A percentile compares a stretch with the other conserved stretches of the same genome.
Conservation (phyloP, 53 echinoderm and acorn worm species). For the Holothuria scabra region DNA sequence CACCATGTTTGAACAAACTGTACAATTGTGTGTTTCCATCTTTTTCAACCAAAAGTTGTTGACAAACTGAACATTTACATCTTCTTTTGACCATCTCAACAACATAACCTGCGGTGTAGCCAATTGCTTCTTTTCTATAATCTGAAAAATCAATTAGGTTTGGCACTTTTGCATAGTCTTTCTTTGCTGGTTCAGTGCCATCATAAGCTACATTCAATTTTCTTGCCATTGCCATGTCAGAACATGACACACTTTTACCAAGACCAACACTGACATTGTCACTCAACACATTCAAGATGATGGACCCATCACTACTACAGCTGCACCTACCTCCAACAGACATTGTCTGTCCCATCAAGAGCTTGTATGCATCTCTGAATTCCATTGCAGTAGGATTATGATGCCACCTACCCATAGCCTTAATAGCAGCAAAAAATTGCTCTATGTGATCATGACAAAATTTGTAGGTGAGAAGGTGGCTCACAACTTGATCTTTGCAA, state of each 20-base stretch:
- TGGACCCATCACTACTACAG: background rate
- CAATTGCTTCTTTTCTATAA: slow-evolving; percentile 9
- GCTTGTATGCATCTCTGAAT: slow-evolving; percentile 49
- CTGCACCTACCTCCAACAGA: slow-evolving; percentile 37
- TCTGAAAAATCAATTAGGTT: slow-evolving; percentile 28
- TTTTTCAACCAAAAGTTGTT: background rate
- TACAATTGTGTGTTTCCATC: background rate
- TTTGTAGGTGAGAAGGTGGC: slow-evolving; percentile 61
- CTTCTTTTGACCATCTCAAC: slow-evolving; percentile 41
- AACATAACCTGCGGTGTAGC: slow-evolving; percentile 60
- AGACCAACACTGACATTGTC: background rate
- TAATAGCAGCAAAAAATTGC: slow-evolving; percentile 52
- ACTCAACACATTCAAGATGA: background rate
- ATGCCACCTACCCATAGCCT: slow-evolving; percentile 24
- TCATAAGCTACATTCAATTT: background rate
- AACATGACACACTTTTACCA: background rate
- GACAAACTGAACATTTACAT: background rate
- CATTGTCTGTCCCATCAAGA: slow-evolving; percentile 45
- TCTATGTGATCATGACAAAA: slow-evolving; percentile 61
- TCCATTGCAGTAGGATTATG: slow-evolving; percentile 53
- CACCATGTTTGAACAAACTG: background rate
- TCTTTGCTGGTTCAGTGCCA: background rate
- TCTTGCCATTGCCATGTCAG: background rate
- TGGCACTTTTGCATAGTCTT: slow-evolving; percentile 13
- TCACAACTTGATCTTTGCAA: slow-evolving; percentile 5